Percentiles rank a stretch among this genome's conserved stretches.
These are phyloP conservation scores for Chelonoidis abingdonii DNA, from an alignment of 2,113 vertebrate genomes.

Conservation along the genomic window DNA sequence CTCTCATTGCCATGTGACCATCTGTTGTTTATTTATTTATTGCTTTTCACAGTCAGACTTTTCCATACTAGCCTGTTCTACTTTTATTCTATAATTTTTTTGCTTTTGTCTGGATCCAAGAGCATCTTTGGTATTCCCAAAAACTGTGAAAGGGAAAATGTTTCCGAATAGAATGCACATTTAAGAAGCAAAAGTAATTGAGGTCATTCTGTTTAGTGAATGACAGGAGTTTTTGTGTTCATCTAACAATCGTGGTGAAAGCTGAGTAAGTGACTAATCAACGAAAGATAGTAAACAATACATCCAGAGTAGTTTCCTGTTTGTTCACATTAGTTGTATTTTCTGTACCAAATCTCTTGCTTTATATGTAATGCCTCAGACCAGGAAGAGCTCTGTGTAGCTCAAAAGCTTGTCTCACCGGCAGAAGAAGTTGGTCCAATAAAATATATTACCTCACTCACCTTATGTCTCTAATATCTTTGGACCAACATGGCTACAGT, in stretches of 20 bases:
- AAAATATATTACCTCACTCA: neutral
- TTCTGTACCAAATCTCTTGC: neutral
- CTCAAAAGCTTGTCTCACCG: neutral
- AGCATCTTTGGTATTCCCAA: neutral
- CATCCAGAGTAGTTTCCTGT: neutral
- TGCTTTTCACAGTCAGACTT: neutral
- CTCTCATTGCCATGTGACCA: neutral
- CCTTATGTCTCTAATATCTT: neutral
- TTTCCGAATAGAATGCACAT: neutral
- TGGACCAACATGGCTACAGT: neutral
- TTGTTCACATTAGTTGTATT: neutral
- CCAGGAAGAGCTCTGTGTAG: neutral
- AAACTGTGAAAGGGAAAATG: neutral
- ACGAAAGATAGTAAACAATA: neutral
- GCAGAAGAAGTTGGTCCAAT: no score
- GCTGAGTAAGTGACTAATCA: neutral
- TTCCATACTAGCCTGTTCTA: neutral
- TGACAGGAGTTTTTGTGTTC: neutral
- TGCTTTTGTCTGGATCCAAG: neutral
- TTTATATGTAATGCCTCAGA: neutral
- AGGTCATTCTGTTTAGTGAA: neutral
- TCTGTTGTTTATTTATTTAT: neutral
- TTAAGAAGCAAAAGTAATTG: neutral
- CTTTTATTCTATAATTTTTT: neutral
- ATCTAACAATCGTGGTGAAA: neutral